A percentile compares a stretch with the other conserved stretches of the same genome.
These are phyloP conservation scores for Steromphala cineraria DNA, from an alignment of 2,888 invertebrate species.

Conservation along the genomic window DNA sequence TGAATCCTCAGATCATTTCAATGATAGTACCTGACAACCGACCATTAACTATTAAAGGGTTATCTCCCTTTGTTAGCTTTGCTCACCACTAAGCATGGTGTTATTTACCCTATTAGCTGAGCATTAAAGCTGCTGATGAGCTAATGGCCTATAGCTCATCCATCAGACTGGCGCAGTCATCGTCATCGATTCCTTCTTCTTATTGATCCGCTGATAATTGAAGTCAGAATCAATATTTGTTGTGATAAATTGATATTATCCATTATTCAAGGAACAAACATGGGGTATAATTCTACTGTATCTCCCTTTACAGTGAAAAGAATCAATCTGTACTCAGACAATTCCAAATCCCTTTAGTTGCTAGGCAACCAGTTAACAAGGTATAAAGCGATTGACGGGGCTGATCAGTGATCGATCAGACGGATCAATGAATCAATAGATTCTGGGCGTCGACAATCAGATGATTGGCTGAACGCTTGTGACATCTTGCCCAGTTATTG, in stretches of 20 bases:
- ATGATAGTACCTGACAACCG: no score
- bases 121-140: no score
- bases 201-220: not conserved
- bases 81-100: no score
- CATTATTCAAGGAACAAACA: not conserved
- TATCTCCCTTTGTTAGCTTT: no score
- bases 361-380: conserved; percentile 17
- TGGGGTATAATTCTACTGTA: not conserved
- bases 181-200: no score
- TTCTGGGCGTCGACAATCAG: not conserved
- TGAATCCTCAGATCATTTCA: no score
- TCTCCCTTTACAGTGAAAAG: not conserved
- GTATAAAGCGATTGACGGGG: conserved; percentile 3
- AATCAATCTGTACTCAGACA: not conserved
- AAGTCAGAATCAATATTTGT: conserved; percentile 6
- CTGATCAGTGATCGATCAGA: not conserved
- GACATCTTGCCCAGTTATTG: not conserved
- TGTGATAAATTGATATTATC: not conserved
- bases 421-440: conserved; percentile 9
- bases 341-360: conserved; percentile 1
- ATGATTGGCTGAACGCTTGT: not conserved
- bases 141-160: no score
- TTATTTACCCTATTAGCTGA: no score
- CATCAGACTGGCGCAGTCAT: no score
- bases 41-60: no score